phyloP scores from a whole-genome alignment of 2,797 vertebrate genomes.

The Otolemur crassicaudatus region DNA sequence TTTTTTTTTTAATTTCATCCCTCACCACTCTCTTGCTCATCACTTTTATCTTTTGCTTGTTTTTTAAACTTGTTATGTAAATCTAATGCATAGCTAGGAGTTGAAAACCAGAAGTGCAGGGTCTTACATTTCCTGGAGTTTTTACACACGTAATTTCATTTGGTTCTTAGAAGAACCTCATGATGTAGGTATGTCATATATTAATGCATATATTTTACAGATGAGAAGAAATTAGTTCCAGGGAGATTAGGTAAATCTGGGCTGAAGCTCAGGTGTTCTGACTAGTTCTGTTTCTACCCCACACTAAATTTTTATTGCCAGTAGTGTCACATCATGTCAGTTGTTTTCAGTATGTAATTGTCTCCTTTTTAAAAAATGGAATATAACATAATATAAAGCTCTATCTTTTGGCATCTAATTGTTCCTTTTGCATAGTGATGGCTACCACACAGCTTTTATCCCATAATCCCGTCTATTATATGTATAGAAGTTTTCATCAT shows the following conservation, averaged over 20 bases:
- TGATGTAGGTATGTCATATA: not conserved
- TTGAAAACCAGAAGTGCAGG: not conserved
- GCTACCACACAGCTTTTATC: not conserved
- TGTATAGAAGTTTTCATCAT: not conserved
- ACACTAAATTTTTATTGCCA: not conserved
- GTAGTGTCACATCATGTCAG: constrained; percentile 6
- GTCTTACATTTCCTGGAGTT: not conserved
- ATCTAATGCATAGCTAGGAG: not conserved
- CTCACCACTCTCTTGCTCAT: not conserved
- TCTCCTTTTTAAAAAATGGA: constrained; percentile 56
- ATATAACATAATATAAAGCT: constrained; percentile 47
- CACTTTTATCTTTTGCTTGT: not conserved
- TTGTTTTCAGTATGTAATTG: constrained; percentile 66
- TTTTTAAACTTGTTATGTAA: not conserved
- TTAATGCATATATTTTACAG: not conserved
- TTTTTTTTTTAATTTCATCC: not conserved
- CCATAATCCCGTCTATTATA: not conserved
- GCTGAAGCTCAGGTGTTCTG: not conserved
- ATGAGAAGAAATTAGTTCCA: not conserved
- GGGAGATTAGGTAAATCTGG: not conserved
- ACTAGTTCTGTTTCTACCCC: not conserved
- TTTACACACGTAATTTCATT: not conserved
- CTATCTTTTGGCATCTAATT: not conserved
- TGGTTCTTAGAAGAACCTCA: constrained; percentile 3
- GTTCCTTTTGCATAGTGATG: constrained; percentile 1